phyloP scores from a whole-genome alignment of 2,888 invertebrate genomes.

The Hemithea aestivaria region DNA sequence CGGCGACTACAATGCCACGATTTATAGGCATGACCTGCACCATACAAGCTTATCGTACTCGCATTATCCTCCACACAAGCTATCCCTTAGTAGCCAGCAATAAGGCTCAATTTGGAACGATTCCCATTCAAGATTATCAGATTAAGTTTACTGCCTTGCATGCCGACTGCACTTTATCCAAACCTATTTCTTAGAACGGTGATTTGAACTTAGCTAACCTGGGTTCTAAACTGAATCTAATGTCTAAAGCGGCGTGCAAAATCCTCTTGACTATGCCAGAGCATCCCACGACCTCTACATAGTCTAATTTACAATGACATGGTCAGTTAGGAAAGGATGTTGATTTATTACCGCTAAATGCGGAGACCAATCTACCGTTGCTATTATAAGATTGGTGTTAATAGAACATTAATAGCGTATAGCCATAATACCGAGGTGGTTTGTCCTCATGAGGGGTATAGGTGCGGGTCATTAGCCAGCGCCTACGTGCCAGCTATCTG shows the following conservation, averaged over 20 bases:
- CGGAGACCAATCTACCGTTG: slow-evolving; percentile 1
- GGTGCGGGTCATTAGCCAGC: slow-evolving; percentile 35
- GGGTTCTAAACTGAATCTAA: slow-evolving; percentile 33
- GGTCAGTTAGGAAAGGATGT: not conserved
- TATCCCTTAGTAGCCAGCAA: slow-evolving; percentile 6
- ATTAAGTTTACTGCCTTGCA: slow-evolving; percentile 23
- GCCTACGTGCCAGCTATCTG: slow-evolving; percentile 31
- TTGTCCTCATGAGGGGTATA: slow-evolving; percentile 3
- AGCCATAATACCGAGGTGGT: slow-evolving; percentile 7
- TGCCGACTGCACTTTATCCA: slow-evolving; percentile 10
- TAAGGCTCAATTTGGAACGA: slow-evolving; percentile 7
- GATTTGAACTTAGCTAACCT: slow-evolving; percentile 16
- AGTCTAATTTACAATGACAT: not conserved
- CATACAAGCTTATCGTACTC: slow-evolving; percentile 22
- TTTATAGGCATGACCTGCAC: slow-evolving; percentile 22
- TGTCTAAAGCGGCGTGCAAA: slow-evolving; percentile 33
- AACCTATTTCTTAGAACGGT: not conserved
- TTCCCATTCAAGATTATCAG: slow-evolving; percentile 20
- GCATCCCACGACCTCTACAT: slow-evolving; percentile 27
- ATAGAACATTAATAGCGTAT: slow-evolving; percentile 9
- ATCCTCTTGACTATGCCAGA: slow-evolving; percentile 31
- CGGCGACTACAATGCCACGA: slow-evolving; percentile 13
- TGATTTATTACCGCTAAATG: no score
- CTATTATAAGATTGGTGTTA: not conserved
- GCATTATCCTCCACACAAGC: slow-evolving; percentile 10